These are phyloP conservation scores for Delichon dasypus DNA, from an alignment of 2,797 vertebrate genomes.

Conservation along the genomic window DNA sequence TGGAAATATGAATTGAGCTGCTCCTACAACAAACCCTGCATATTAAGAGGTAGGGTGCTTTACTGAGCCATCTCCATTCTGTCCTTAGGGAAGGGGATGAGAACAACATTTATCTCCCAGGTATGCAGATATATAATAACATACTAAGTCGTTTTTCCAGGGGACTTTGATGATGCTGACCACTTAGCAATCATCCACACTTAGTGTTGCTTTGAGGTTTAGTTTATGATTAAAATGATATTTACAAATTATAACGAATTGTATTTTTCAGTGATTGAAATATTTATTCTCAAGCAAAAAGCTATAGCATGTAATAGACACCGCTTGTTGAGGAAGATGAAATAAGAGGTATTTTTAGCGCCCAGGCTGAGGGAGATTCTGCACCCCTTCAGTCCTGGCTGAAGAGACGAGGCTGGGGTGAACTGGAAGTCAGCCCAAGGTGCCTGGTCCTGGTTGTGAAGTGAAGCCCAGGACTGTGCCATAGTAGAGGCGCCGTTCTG, in stretches of 20 bases:
- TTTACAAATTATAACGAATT: not conserved
- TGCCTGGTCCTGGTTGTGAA: not conserved
- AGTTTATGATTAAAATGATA: not conserved
- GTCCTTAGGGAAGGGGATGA: slow-evolving; percentile 60
- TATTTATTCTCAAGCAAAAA: slow-evolving; percentile 50
- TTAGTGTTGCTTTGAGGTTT: slow-evolving; percentile 39
- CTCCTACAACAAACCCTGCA: slow-evolving; percentile 78
- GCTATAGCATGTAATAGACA: slow-evolving; percentile 15
- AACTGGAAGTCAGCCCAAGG: not conserved
- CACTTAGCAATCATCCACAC: slow-evolving; percentile 26
- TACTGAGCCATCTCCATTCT: slow-evolving; percentile 65
- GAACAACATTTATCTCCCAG: slow-evolving; percentile 73
- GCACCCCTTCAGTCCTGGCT: not conserved
- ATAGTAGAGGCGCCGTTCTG: not conserved
- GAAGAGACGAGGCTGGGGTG: accelerated
- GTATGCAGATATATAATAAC: slow-evolving; percentile 44
- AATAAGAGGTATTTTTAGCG: not conserved
- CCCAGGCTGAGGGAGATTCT: not conserved
- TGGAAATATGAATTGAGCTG: slow-evolving; percentile 81
- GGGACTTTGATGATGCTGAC: slow-evolving; percentile 23
- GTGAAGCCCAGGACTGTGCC: not conserved
- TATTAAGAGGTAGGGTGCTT: slow-evolving; percentile 76
- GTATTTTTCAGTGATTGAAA: slow-evolving; percentile 56
- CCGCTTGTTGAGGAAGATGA: slow-evolving; percentile 2
- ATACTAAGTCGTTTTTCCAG: slow-evolving; percentile 60